phyloP scores from a whole-genome alignment of 2,113 vertebrate species.

The Argyrosomus japonicus region DNA sequence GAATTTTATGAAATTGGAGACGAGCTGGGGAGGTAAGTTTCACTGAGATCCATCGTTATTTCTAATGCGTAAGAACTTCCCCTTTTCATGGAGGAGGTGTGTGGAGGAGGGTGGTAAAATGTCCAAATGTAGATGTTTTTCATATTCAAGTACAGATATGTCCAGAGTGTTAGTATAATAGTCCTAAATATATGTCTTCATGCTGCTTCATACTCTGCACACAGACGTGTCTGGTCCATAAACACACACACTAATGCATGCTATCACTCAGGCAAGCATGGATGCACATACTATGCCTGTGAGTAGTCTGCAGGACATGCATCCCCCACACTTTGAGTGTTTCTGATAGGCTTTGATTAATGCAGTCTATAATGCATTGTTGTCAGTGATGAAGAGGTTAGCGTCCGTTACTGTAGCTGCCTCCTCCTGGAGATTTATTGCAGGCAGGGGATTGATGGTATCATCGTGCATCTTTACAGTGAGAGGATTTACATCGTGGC shows the following conservation, averaged over 20 bases:
- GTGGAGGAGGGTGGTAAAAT: not conserved
- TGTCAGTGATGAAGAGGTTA: conserved; percentile 65
- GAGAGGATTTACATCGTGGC: conserved; percentile 20
- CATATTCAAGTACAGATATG: too few species aligned
- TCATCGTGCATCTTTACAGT: not conserved
- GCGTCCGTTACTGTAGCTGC: conserved; percentile 31
- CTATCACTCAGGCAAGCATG: not conserved
- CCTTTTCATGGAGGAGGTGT: not conserved
- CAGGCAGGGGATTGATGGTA: not conserved
- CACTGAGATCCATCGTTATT: not conserved
- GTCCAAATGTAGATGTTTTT: not conserved
- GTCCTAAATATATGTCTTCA: not conserved
- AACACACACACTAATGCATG: not conserved
- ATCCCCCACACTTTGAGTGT: conserved; percentile 26
- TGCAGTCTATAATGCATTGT: conserved; percentile 47
- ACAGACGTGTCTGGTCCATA: not conserved
- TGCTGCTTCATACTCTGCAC: not conserved
- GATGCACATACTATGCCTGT: not conserved
- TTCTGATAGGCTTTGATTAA: conserved; percentile 54
- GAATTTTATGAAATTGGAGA: conserved; percentile 94
- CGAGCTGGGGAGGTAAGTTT: conserved; percentile 93
- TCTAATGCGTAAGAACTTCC: conserved; percentile 25
- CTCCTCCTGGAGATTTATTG: conserved; percentile 15
- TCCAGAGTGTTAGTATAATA: not conserved
- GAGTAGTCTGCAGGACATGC: conserved; percentile 4